Base-by-base conservation (phyloP, 2,113 vertebrate genomes). In the Mionectes macconnelli region DNA sequence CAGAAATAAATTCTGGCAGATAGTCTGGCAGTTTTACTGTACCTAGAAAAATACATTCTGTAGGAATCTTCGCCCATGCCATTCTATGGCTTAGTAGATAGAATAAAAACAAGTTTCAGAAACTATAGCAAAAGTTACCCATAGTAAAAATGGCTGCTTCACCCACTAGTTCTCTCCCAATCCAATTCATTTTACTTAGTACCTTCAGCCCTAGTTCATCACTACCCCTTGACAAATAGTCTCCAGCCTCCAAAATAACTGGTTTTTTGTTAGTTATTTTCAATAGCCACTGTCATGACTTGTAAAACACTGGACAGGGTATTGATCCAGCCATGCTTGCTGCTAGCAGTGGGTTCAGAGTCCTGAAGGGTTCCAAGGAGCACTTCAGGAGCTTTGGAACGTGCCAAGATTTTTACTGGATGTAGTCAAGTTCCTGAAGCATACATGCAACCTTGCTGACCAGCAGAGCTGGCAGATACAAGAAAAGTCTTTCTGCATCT, bases 1-100 rank as follows among this genome's bases (percentile, higher is more conserved):
- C 79, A 88, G 84, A 89, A 95, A 92, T 92, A 94, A 94, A 96
- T 95, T 83, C 83, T 93, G 88, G 44, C 80, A 87, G 83, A 78
- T 84, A 93, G 40, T 24, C 88, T 94, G 90, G 60, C 76, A 81
- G 83, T 90, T 94, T 95, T 92, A 92, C 86, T 92, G 73, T 84
- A 84, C 76, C 70, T 84, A 75, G 57, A 94, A 92, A 95, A 94
- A 93, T 47, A 44, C 1, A 2, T 79, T 74, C 59, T 77, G 75
- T 63, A 75, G 80, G 83, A 60, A 44, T 78, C 69, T 88, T 92
- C 90, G 81, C 64, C 84, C 14, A 9, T 92, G 92, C 74, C 64
- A 45, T 87, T 90, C 56, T 47, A 66, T 87, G 73, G 94, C 70
- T 91, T 94, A 87, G 78, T 87, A 59, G 87, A 18, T 37, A 64